Conservation (phyloP, 2,888 invertebrate genomes). For the Entomobrya proxima region DNA sequence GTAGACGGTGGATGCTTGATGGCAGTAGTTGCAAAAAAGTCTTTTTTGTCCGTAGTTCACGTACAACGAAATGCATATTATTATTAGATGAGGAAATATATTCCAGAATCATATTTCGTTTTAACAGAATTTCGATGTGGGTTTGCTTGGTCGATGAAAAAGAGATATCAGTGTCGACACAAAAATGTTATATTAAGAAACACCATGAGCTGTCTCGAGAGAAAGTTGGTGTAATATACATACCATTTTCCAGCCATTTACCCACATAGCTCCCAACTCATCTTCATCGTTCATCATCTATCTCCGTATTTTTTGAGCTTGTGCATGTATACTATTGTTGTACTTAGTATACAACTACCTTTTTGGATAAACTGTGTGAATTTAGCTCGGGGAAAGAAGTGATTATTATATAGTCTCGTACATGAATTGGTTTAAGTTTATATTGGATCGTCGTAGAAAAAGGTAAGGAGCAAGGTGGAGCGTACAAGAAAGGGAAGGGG, state of each 20-base stretch:
- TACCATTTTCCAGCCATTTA: constrained; percentile 19
- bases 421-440: constrained; percentile 30
- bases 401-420: constrained; percentile 45
- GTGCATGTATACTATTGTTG: background rate
- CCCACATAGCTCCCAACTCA: background rate
- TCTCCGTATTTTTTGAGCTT: background rate
- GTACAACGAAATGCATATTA: background rate
- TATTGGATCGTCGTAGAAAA: constrained; percentile 7
- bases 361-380: background rate
- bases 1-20: background rate
- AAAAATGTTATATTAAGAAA: constrained; percentile 34
- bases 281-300: background rate
- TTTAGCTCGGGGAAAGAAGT: constrained; percentile 41
- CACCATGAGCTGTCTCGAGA: background rate
- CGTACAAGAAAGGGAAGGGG: background rate
- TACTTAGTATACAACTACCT: background rate
- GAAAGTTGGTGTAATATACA: constrained; percentile 24
- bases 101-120: background rate
- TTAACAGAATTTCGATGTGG: background rate
- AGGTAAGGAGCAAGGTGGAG: background rate
- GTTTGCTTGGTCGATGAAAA: constrained; percentile 36
- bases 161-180: constrained; percentile 45
- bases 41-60: background rate
- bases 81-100: background rate
- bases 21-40: constrained; percentile 7